Evolutionary conservation across 2,888 invertebrate genomes (phyloP), one percentile per base, ranked within the genome.

Genomic region (Eupithecia centaureata): DNA sequence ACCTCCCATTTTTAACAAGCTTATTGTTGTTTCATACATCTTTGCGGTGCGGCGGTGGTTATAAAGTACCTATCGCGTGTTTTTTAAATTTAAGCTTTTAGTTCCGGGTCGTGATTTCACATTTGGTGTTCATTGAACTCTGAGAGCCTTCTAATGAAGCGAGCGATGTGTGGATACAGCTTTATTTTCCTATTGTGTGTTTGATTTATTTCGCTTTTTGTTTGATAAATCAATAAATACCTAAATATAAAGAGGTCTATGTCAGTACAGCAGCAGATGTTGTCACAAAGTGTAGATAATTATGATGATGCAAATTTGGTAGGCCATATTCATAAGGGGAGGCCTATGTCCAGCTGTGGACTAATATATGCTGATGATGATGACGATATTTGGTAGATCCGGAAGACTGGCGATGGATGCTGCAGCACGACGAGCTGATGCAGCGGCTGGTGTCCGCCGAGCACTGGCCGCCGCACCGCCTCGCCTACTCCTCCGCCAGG

Each of bases 401-500:
- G 5, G 80, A 85, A 47, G 84, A 84, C 27, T 88, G 90, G 90
- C 80, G 80, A 27, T 81, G 86, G 75, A 63, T 84, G 71, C 65
- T 82, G 2, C 81, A 81, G 15, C 78, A 81, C 0, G 86, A 87
- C 15, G 86, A 83, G 58, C 69, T 83, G 62, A 73, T 82, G 70
- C 80, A 77, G 33, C 79, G 77, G 0, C 63, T 82, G 54, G 76
- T 83, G 18, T 73, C 74, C 2, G 79, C 82, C 0, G 88, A 88
- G 68, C 84, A 82, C 61, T 80, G 81, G 33, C 85, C 93, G 0
- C 89, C 92, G 0, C 80, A 83, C 72, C 78, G 85, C 7, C 82
- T 93, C 13, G 80, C 84, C 0, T 93, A 89, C 79, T 83, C 82
- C 69, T 79, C 84, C 0, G 78, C 86, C 2, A 78, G 81, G 10